Percentiles rank a stretch among this genome's conserved stretches.
phyloP scores from a whole-genome alignment of 2,113 vertebrate species.

The Mormyrus iriodes region DNA sequence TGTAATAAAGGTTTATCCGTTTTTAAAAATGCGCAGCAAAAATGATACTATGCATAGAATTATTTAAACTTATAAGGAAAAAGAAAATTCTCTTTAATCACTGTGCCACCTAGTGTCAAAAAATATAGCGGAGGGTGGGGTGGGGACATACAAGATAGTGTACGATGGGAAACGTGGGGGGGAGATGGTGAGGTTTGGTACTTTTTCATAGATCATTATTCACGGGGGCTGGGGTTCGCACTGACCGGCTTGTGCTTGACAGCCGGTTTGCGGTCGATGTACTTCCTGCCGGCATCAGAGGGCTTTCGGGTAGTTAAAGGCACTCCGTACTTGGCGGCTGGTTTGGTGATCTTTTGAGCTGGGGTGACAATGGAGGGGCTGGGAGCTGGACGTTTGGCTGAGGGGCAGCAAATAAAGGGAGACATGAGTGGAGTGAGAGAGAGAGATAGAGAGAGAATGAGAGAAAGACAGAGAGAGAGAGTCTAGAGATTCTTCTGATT shows the following conservation, averaged over 20 bases:
- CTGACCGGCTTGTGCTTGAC: conserved; percentile 75
- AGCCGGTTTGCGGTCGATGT: conserved; percentile 67
- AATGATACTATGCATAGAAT: background rate
- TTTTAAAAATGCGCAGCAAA: background rate
- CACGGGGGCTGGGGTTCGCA: background rate
- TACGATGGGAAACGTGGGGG: background rate
- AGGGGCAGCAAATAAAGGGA: background rate
- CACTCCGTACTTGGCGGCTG: conserved; percentile 94
- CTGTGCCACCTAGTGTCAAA: background rate
- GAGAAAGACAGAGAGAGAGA: background rate
- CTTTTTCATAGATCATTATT: background rate
- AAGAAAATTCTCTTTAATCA: background rate
- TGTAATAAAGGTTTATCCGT: background rate
- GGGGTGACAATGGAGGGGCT: conserved; percentile 59
- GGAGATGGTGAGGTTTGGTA: background rate
- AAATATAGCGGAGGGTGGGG: too few relatives aligned
- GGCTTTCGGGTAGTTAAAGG: conserved; percentile 79
- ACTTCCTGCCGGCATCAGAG: conserved; percentile 59
- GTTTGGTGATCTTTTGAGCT: conserved; percentile 89
- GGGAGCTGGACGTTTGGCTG: conserved; percentile 75
- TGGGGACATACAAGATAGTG: background rate
- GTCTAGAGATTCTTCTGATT: background rate
- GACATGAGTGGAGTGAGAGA: background rate
- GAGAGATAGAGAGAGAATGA: too few relatives aligned
- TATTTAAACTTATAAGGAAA: too few relatives aligned